These are phyloP conservation scores for Gasteruption jaculator DNA, from an alignment of 2,888 invertebrate genomes.

Conservation along the genomic window DNA sequence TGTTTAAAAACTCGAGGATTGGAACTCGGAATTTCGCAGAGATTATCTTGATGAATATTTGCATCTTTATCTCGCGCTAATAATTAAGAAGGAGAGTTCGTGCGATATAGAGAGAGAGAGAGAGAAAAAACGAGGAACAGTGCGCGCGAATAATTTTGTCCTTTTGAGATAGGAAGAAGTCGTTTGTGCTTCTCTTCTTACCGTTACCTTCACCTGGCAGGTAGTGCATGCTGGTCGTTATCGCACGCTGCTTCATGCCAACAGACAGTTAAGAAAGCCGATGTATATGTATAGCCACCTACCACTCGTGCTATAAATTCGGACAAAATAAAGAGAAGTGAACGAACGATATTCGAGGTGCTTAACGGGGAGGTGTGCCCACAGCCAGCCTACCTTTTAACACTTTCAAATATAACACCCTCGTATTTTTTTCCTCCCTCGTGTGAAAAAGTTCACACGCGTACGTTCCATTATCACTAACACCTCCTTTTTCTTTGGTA, in stretches of 20 bases:
- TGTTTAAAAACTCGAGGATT: no score
- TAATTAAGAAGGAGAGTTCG: no score
- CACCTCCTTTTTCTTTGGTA: no score
- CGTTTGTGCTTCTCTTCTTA: conserved; percentile 18
- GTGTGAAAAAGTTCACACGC: conserved; percentile 42
- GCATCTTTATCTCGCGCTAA: no score
- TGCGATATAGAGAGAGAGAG: no score
- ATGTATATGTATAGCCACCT: no score
- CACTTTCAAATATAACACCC: conserved; percentile 39
- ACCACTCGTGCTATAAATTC: conserved; percentile 45
- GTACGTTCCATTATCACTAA: conserved; percentile 43
- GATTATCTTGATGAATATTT: no score
- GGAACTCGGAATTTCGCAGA: no score
- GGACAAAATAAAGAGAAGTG: conserved; percentile 42
- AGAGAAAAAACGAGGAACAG: no score
- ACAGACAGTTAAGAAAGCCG: conserved; percentile 43
- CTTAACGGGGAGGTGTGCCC: conserved; percentile 49
- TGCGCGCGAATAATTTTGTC: no score
- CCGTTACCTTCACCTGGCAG: conserved; percentile 32
- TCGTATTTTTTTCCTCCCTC: no score
- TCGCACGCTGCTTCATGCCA: conserved; percentile 46
- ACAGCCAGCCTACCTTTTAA: conserved; percentile 50
- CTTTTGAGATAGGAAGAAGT: background rate
- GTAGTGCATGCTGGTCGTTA: conserved; percentile 29
- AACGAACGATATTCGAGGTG: conserved; percentile 41